These are phyloP conservation scores for Choloepus hoffmanni DNA, from an alignment of 2,113 vertebrate genomes.

Conservation along the genomic window DNA sequence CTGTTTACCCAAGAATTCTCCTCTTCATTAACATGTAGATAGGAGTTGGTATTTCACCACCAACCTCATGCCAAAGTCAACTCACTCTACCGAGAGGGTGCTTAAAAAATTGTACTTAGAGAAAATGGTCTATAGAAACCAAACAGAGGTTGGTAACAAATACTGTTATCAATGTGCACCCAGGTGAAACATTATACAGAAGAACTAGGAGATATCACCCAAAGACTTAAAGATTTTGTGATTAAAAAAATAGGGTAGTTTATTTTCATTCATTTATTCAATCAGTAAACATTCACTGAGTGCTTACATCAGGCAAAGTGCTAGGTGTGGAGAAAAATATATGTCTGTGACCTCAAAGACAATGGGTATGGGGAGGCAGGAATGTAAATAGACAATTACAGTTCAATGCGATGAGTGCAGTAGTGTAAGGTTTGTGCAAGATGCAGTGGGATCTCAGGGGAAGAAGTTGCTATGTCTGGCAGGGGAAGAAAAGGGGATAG, in stretches of 20 bases:
- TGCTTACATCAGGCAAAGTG: not conserved
- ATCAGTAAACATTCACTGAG: slow-evolving; percentile 10
- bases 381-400: not conserved
- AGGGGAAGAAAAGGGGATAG: not conserved
- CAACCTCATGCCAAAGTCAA: slow-evolving; percentile 27
- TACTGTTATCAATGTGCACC: not conserved
- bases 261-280: slow-evolving; percentile 26
- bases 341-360: not conserved
- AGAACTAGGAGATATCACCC: not conserved
- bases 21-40: slow-evolving; percentile 18
- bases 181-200: not conserved
- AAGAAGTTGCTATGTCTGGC: not conserved
- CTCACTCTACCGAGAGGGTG: not conserved
- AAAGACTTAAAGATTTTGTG: not conserved
- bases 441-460: not conserved
- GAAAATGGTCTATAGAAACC: not conserved
- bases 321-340: not conserved
- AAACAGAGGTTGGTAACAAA: not conserved
- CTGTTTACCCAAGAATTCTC: not conserved
- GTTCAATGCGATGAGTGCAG: not conserved
- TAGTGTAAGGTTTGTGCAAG: not conserved
- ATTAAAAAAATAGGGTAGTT: slow-evolving; percentile 8
- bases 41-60: not conserved
- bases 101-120: slow-evolving; percentile 39
- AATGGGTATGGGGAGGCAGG: not conserved